A percentile compares a stretch with the other conserved stretches of the same genome.
These are phyloP conservation scores for Hirtodrosophila confusa DNA, from an alignment of 2,888 invertebrate genomes.

Conservation along the genomic window DNA sequence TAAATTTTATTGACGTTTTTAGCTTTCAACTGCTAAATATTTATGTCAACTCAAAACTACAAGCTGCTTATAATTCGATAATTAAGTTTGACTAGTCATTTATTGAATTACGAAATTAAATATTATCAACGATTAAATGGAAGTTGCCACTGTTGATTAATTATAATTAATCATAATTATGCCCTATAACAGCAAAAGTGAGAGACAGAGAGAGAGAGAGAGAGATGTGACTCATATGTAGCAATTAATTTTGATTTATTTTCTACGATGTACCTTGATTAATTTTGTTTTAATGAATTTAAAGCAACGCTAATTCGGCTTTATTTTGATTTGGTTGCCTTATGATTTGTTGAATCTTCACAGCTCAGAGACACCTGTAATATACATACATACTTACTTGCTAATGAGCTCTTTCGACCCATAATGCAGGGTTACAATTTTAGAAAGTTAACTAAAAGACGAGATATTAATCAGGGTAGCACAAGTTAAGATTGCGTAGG, in stretches of 20 bases:
- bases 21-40: conserved; percentile 49
- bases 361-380: background rate
- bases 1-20: conserved; percentile 28
- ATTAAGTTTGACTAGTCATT: conserved; percentile 16
- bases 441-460: conserved; percentile 20
- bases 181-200: no score
- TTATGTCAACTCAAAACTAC: conserved; percentile 36
- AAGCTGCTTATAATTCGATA: conserved; percentile 2
- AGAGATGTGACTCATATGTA: no score
- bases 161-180: background rate
- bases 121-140: background rate
- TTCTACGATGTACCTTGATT: background rate
- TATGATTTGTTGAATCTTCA: background rate
- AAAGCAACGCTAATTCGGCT: background rate
- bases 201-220: no score
- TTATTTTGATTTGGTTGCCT: no score
- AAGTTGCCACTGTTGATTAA: background rate
- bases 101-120: conserved; percentile 16
- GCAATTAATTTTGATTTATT: no score
- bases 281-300: background rate
- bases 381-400: background rate
- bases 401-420: background rate
- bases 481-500: conserved; percentile 50
- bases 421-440: conserved; percentile 6
- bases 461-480: conserved; percentile 44